phyloP scores from a whole-genome alignment of 2,888 invertebrate genomes.

The Perizoma affinitatum region DNA sequence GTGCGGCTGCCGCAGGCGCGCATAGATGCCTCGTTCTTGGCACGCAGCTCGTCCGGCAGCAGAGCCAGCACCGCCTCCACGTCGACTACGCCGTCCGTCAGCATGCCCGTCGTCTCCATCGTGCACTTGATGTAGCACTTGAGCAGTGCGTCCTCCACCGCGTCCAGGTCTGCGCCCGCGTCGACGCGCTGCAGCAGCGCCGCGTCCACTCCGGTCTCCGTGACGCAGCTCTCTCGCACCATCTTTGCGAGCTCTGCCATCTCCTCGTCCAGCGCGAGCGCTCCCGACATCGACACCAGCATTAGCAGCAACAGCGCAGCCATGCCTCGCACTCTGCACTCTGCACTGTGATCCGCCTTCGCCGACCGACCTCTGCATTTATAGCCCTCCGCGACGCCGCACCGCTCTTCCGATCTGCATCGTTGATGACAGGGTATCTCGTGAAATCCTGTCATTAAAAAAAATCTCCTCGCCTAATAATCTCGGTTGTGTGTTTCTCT shows the following conservation, averaged over 20 bases:
- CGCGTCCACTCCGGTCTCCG: constrained; percentile 64
- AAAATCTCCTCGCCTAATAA: constrained; percentile 46
- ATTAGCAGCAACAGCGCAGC: neutral
- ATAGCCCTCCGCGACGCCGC: constrained; percentile 10
- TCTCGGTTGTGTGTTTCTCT: constrained; percentile 32
- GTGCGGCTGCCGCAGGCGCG: constrained; percentile 56
- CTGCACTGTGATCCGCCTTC: neutral
- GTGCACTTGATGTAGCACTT: constrained; percentile 76
- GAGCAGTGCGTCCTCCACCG: constrained; percentile 56
- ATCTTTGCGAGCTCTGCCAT: constrained; percentile 71
- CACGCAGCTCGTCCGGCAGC: constrained; percentile 60
- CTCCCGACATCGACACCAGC: constrained; percentile 27
- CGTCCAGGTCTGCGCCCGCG: constrained; percentile 56
- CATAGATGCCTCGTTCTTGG: constrained; percentile 51
- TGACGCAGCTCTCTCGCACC: constrained; percentile 68
- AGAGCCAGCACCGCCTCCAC: constrained; percentile 69
- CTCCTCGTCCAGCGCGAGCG: constrained; percentile 59
- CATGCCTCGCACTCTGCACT: too few species aligned
- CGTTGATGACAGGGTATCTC: constrained; percentile 49
- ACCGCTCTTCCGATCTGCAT: constrained; percentile 26
- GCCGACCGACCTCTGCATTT: neutral
- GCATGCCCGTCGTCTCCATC: constrained; percentile 77
- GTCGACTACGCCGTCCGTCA: constrained; percentile 66
- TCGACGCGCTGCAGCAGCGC: constrained; percentile 61
- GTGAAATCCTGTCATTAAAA: constrained; percentile 50